Evolutionary conservation across 2,113 vertebrate species (phyloP).

Genomic region (Antigone vipio): DNA sequence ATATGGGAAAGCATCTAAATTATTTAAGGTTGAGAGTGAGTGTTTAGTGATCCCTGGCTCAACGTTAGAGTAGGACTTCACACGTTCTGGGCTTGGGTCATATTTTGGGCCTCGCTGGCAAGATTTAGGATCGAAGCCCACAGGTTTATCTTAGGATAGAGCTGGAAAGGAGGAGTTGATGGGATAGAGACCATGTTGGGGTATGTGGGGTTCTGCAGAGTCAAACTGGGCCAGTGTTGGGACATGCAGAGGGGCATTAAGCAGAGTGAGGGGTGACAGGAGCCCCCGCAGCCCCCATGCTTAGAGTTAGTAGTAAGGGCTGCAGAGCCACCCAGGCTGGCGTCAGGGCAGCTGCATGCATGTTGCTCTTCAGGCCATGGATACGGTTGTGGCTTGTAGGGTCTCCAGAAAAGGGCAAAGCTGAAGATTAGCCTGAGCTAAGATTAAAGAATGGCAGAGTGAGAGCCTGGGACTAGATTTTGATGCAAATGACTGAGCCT

Average conservation of each 20-base stretch:
- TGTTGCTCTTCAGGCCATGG: background rate
- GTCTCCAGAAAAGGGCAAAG: background rate
- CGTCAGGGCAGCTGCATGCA: accelerated
- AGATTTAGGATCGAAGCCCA: background rate
- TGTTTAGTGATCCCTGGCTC: background rate
- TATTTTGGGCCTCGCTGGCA: background rate
- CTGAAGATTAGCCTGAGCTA: background rate
- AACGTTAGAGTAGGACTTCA: background rate
- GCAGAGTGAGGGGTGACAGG: background rate
- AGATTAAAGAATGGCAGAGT: background rate
- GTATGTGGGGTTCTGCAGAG: background rate
- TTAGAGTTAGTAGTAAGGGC: background rate
- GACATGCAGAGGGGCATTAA: background rate
- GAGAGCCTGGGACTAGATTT: background rate
- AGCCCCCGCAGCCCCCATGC: background rate
- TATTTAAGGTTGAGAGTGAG: background rate
- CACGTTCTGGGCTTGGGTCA: background rate
- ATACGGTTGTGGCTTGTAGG: background rate
- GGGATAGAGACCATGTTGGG: background rate
- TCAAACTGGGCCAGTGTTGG: background rate
- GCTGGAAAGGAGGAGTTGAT: background rate
- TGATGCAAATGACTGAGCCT: background rate
- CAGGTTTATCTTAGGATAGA: background rate
- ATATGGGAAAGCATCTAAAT: background rate
- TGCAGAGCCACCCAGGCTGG: background rate